A percentile compares a stretch with the other conserved stretches of the same genome.
Conservation (phyloP, 2,888 invertebrate genomes). For the Diarsia brunnea region DNA sequence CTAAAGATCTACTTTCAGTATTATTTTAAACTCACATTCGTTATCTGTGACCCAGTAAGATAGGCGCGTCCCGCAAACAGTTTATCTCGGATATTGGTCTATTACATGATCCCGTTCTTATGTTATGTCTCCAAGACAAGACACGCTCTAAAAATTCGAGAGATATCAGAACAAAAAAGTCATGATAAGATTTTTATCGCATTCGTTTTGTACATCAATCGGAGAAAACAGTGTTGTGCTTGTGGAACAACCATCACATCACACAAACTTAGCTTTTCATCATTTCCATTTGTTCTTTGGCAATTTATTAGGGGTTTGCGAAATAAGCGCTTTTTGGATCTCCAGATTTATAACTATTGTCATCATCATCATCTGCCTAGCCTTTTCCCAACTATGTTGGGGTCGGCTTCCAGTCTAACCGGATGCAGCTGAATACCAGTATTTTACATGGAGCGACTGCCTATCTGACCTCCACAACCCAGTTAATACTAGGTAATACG, state of each 20-base stretch:
- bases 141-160: slow-evolving; percentile 22
- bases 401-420: no score
- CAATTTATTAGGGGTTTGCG: neutral
- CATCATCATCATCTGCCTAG: no score
- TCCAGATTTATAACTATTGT: neutral
- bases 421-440: no score
- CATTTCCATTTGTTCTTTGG: neutral
- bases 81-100: slow-evolving; percentile 58
- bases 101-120: slow-evolving; percentile 46
- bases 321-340: neutral
- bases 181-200: slow-evolving; percentile 41
- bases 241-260: neutral
- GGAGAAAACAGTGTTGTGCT: neutral
- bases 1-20: slow-evolving; percentile 54
- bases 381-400: no score
- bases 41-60: slow-evolving; percentile 74
- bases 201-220: slow-evolving; percentile 7
- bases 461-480: no score
- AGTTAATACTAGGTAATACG: no score
- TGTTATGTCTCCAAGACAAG: slow-evolving; percentile 19
- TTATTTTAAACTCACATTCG: slow-evolving; percentile 55
- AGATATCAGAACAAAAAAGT: slow-evolving; percentile 20
- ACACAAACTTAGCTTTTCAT: slow-evolving; percentile 1
- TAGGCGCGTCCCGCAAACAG: slow-evolving; percentile 57
- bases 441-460: no score